Evolutionary conservation across 1,140 invertebrate genomes (phyloP), one percentile per base, ranked within the genome.

Genomic region (Polypedilum pembai): DNA sequence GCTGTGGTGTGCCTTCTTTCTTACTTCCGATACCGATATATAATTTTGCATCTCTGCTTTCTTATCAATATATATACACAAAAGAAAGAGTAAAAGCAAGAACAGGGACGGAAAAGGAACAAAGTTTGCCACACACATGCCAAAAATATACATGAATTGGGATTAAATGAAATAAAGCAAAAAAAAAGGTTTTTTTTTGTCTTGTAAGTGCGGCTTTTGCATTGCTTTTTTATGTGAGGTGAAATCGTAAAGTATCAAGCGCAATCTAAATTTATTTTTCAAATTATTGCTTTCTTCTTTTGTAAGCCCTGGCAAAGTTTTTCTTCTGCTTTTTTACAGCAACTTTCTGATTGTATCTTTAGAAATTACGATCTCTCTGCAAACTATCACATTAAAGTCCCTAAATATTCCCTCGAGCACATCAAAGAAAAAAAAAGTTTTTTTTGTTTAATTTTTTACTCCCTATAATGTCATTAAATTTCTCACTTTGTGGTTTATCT

Each of bases 391-490:
- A 56, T n/a, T n/a, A 56, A 12, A n/a, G n/a, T 56, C 45, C 45
- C 45, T n/a, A 56, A 56, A 56, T 56, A 56, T 56, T n/a, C 45
- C 45, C 45, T 56, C 45, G 45, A 56, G 45, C 45, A 56, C 10
- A 56, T 12, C 12, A 56, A 56, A 45, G 15, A 45, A 2, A 45
- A 45, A 45, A 8, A 45, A 45, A 56, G 15, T 15, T 12, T 56
- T 56, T 56, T 56, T n/a, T 56, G 45, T 56, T 56, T 56, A n/a
- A 56, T 56, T 56, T n/a, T 56, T 56, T 56, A n/a, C 45, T 56
- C 45, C 45, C 45, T n/a, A 12, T 15, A 56, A 56, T 56, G 45
- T 12, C 45, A 56, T 56, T 56, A 56, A 56, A 56, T 56, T 56
- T n/a, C 45, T 56, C 45, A 56, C 45, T 56, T 56, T 56, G 45